Percentiles rank a stretch among this genome's conserved stretches.
These are phyloP conservation scores for Catharus ustulatus DNA, from an alignment of 2,797 vertebrate species.

Conservation along the genomic window DNA sequence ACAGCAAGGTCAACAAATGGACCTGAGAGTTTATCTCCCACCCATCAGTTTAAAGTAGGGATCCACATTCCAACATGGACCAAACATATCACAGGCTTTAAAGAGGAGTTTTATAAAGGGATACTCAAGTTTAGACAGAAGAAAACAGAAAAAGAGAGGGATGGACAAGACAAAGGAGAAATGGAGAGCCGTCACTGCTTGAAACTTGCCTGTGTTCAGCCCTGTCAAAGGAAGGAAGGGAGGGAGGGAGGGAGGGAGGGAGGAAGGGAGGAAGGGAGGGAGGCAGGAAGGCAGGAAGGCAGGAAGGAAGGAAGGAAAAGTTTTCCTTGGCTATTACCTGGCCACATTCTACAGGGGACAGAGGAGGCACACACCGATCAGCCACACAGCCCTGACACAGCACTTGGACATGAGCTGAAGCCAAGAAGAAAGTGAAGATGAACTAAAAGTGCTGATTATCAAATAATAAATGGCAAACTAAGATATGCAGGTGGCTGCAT, in stretches of 20 bases:
- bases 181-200: not conserved
- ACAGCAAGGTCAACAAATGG: not conserved
- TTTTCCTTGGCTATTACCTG: not conserved
- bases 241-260: no score
- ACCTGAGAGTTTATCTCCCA: not conserved
- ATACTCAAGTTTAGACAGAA: not conserved
- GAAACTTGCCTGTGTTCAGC: not conserved
- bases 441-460: not conserved
- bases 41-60: not conserved
- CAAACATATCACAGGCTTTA: not conserved
- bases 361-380: not conserved
- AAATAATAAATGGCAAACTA: not conserved
- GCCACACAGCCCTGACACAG: not conserved
- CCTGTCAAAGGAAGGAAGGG: no score
- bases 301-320: not conserved
- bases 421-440: not conserved
- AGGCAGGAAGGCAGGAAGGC: no score
- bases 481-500: not conserved
- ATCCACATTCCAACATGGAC: not conserved
- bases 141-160: not conserved
- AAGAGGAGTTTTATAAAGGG: not conserved
- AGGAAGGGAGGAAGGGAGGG: not conserved
- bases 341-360: not conserved
- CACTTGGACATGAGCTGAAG: not conserved
- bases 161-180: not conserved